Conservation (phyloP, 2,797 vertebrate genomes). For the Hybognathus amarus region DNA sequence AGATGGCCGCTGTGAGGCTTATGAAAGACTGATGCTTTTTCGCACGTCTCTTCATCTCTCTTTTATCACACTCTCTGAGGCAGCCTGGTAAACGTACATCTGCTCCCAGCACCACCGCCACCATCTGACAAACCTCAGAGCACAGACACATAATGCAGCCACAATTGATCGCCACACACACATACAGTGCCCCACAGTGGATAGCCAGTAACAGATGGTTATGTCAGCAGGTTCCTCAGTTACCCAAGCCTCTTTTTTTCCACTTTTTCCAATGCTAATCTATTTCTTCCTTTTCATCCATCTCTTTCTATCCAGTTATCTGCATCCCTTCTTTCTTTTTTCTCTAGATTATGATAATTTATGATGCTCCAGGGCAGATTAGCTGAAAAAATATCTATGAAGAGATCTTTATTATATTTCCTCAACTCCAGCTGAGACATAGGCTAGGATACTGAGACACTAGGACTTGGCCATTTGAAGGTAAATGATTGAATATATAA, state of each 20-base stretch:
- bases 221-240: slow-evolving; percentile 56
- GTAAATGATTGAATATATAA: neutral
- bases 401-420: slow-evolving; percentile 14
- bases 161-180: slow-evolving; percentile 41
- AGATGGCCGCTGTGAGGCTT: slow-evolving; percentile 41
- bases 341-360: slow-evolving; percentile 33
- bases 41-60: slow-evolving; percentile 42
- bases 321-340: neutral
- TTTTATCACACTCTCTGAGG: slow-evolving; percentile 39
- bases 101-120: slow-evolving; percentile 45
- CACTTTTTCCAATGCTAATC: slow-evolving; percentile 21
- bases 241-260: slow-evolving; percentile 30
- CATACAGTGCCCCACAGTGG: slow-evolving; percentile 32
- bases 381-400: slow-evolving; percentile 2
- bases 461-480: neutral
- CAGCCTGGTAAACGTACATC: slow-evolving; percentile 48
- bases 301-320: slow-evolving; percentile 17
- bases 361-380: slow-evolving; percentile 22
- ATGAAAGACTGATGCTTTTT: slow-evolving; percentile 49
- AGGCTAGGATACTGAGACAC: neutral
- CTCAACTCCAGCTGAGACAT: neutral
- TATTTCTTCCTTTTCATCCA: neutral
- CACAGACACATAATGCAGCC: slow-evolving; percentile 27
- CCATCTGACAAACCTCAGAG: slow-evolving; percentile 50
- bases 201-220: slow-evolving; percentile 59